Evolutionary conservation across 2,888 invertebrate species (phyloP), one percentile per base, ranked within the genome.

Genomic region (Zeuzera pyrina): DNA sequence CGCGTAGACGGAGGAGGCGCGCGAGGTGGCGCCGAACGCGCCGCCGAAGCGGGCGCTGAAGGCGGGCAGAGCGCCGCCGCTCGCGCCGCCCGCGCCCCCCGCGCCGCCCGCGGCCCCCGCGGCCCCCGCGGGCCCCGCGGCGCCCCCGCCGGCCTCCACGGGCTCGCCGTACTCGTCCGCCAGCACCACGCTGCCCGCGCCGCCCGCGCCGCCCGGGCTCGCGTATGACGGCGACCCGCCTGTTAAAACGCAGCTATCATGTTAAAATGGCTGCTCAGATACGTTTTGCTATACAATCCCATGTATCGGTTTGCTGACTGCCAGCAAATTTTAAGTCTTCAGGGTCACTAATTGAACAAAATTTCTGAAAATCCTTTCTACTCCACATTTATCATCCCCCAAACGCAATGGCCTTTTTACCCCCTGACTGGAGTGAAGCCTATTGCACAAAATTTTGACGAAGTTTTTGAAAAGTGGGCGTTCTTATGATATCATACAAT

Each of bases 21-120:
- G 53, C 33, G 68, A 48, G 32, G 68, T 49, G 47, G 61, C 50
- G 15, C 62, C 59, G 64, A 74, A 81, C 47, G 62, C 59, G 24
- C 77, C 68, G 28, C 79, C 77, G 62, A 86, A 87, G 38, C 86
- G 81, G 47, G 84, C 78, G 50, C 81, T 81, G 65, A 87, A 87
- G 12, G 85, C 81, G 1, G 87, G 87, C 50, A 86, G 62, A 15
- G 79, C 64, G 43, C 85, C 81, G 25, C 72, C 72, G 24, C 52
- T 55, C 23, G 56, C 60, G 3, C 58, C 56, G 2, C 56, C 54
- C 10, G 62, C 53, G 6, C 57, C 52, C 35, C 67, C 70, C 13
- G 51, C 55, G 43, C 41, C 70, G 60, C 51, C 60, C 19, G 47
- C 55, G 23, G 38, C 49, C 23, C 49, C 31, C 58, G 33, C 42